Evolutionary conservation across 2,113 vertebrate species (phyloP), one percentile per base, ranked within the genome.

Genomic region (Osmerus eperlanus): DNA sequence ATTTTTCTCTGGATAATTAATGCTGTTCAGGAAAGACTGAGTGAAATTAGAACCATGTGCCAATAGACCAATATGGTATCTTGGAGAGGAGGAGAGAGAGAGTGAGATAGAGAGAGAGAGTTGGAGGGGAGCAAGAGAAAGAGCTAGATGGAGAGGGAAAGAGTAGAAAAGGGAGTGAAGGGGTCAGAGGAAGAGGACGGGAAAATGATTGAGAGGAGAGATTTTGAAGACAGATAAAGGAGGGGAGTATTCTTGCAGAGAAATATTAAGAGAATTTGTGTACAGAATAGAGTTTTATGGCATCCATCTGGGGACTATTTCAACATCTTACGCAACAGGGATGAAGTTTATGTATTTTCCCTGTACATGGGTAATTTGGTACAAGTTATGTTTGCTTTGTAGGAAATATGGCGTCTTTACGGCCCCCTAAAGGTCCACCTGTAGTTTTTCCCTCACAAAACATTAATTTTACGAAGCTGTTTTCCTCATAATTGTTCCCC

Each of bases 1-100:
- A 76, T 71, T 78, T 74, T 72, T 58, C 65, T 58, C 14, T 18
- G 70, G 62, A 11, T 77, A 75, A 83, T 82, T 81, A 70, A 79
- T 77, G 71, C 52, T 36, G 54, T 61, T 65, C 41, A 66, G 61
- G 69, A 55, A 68, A 60, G 41, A 65, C 2, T 68, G 21, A 72
- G 47, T 58, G 25, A 36, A 72, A 60, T 16, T 36, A 59, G 54
- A 36, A 28, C 54, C 58, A 2, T 71, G 18, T 66, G 18, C 41
- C 36, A 62, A 65, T 69, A 21, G 29, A 21, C 19, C 3, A 9
- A 28, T 8, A 4, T 68, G 51, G 21, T 9, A 29, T 65, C 14
- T 28, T 15, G 11, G 28, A 9, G 28, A 18, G 32, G 2, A 66
- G 5, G n/a, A 66, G 41, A 41, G 41, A 11, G 41, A 47, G 8